phyloP scores from a whole-genome alignment of 2,113 vertebrate species.

The Xiphophorus couchianus region DNA sequence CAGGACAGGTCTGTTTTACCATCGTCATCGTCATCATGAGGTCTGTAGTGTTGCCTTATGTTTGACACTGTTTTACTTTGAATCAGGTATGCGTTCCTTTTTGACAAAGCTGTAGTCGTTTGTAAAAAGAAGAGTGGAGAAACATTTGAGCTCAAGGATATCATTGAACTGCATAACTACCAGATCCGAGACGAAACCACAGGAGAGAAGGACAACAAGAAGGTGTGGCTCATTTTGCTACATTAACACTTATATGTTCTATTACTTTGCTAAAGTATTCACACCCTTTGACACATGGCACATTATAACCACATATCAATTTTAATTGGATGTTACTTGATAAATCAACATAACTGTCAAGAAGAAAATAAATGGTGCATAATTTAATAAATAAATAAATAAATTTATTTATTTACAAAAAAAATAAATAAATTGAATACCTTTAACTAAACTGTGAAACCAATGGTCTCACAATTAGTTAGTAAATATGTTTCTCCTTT shows the following conservation, averaged over 20 bases:
- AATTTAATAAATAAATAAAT: too few relatives aligned
- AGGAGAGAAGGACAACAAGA: conserved; percentile 86
- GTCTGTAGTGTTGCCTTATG: not conserved
- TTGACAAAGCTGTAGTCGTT: conserved; percentile 92
- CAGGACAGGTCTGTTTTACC: conserved; percentile 85
- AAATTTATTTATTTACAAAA: too few relatives aligned
- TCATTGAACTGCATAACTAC: conserved; percentile 86
- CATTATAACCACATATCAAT: too few relatives aligned
- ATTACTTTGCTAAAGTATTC: too few relatives aligned
- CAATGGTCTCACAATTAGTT: too few relatives aligned
- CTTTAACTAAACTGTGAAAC: too few relatives aligned
- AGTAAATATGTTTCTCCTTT: too few relatives aligned
- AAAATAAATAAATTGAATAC: too few relatives aligned
- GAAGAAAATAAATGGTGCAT: too few relatives aligned
- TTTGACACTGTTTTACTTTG: conserved; percentile 46
- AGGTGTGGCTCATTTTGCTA: conserved; percentile 75
- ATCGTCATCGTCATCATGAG: not conserved
- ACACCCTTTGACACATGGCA: too few relatives aligned
- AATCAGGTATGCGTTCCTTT: conserved; percentile 90
- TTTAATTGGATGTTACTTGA: too few relatives aligned
- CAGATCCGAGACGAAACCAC: conserved; percentile 85
- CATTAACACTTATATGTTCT: not conserved
- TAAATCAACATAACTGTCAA: too few relatives aligned
- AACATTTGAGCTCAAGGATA: conserved; percentile 88
- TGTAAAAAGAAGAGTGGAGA: conserved; percentile 92